A percentile compares a stretch with the other conserved stretches of the same genome.
Evolutionary conservation across 92 coral and sea anemone genomes (phyloP).

Genomic region (Palythoa heliodiscus): DNA sequence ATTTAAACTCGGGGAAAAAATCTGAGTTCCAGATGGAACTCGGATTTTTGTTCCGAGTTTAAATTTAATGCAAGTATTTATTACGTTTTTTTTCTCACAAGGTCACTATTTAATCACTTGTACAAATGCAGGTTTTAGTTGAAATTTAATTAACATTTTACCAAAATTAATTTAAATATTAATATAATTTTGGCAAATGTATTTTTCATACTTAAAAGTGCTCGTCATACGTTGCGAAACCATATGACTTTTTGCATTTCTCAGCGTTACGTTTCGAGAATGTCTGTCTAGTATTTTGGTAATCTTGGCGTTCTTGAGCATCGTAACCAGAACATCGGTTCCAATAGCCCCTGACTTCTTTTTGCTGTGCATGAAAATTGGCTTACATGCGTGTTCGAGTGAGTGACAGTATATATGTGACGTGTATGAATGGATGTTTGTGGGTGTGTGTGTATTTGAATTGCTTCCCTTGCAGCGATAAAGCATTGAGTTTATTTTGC

Average conservation of each 20-base stretch:
- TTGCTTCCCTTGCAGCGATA: neutral
- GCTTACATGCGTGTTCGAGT: neutral
- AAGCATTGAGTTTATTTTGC: neutral
- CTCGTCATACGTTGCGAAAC: neutral
- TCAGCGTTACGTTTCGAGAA: neutral
- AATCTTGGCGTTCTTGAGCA: neutral
- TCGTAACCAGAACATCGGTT: neutral
- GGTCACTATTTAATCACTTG: neutral
- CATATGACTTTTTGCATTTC: neutral
- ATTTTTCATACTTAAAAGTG: neutral
- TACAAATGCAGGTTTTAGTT: neutral
- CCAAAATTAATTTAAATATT: neutral
- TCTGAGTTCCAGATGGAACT: neutral
- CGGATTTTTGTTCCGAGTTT: too few relatives aligned
- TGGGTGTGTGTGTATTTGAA: neutral
- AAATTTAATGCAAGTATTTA: too few relatives aligned
- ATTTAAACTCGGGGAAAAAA: too few relatives aligned
- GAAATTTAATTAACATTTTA: neutral
- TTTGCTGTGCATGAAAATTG: slow-evolving; percentile 3
- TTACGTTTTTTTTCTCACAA: too few relatives aligned
- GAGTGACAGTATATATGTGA: neutral
- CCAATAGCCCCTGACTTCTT: slow-evolving; percentile 22
- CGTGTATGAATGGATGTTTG: neutral
- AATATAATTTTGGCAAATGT: neutral
- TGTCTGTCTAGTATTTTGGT: neutral